Evolutionary conservation across 2,113 vertebrate genomes (phyloP).

Genomic region (Calonectris borealis): DNA sequence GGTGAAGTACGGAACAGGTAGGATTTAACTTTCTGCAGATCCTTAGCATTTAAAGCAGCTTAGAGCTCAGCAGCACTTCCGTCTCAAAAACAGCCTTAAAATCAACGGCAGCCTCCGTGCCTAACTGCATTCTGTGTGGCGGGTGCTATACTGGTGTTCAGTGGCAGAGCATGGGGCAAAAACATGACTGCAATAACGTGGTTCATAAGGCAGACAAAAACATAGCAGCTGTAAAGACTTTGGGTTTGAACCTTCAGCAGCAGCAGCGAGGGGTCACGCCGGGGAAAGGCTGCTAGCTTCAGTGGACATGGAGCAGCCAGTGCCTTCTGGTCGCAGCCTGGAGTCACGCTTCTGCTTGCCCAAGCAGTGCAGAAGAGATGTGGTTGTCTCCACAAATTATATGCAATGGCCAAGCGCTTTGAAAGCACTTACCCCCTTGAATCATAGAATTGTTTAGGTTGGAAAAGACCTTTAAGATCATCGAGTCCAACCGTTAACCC

Average conservation of each 20-base stretch:
- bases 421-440: not conserved
- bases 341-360: not conserved
- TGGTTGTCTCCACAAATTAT: not conserved
- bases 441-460: no score
- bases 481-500: no score
- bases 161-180: not conserved
- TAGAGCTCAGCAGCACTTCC: not conserved
- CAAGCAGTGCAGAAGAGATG: not conserved
- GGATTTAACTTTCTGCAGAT: not conserved
- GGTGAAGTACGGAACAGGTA: not conserved
- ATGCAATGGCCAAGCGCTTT: not conserved
- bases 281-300: not conserved
- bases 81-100: not conserved
- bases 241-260: not conserved
- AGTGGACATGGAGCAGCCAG: rapidly evolving
- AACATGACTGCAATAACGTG: not conserved
- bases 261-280: no score
- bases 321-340: not conserved
- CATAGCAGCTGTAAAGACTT: no score
- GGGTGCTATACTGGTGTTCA: not conserved
- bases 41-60: not conserved
- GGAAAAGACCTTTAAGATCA: no score
- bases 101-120: rapidly evolving
- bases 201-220: no score
- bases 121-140: no score